Evolutionary conservation across 1,140 invertebrate genomes (phyloP), one percentile per base, ranked within the genome.

Genomic region (Rhyzopertha dominica): DNA sequence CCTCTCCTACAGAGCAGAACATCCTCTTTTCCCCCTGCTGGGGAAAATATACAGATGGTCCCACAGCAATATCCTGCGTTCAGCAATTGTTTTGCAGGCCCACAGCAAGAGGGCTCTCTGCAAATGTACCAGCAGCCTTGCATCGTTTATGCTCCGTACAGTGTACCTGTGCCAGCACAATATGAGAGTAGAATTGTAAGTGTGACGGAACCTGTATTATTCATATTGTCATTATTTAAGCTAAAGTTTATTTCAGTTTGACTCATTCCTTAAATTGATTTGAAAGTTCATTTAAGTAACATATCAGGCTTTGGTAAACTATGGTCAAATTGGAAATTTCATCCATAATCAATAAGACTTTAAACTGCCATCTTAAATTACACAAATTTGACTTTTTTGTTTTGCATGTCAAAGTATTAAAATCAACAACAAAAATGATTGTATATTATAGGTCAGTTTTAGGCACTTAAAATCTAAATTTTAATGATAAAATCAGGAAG

Each of bases 131-230:
- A 57, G 32, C 62, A 59, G 37, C 61, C 61, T 7, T 65, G 52
- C 34, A 53, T 65, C 14, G 53, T 65, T 16, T 65, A 64, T 47
- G 48, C 63, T 19, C 51, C 61, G 8, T 56, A 58, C 47, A 56
- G 55, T 24, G 49, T 62, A 18, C 55, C 57, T 17, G 43, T 61
- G n/a, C 55, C 53, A 24, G 53, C 49, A 19, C 58, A 56, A 17
- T 67, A 54, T 37, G 63, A 67, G 23, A 38, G 38, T 10, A 47
- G 65, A 46, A 56, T 64, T 41, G 62, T 63, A 52, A 53, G 51
- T 47, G 30, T 32, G 13, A 18, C 10, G 18, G n/a, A n/a, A n/a
- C n/a, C n/a, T n/a, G n/a, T n/a, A 31, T 31, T 23, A 18, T 22
- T 12, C 25, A 1, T 39, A 22, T 19, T 13, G 7, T 19, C 10